Conservation (phyloP, 2,797 vertebrate genomes). For the Artibeus lituratus region DNA sequence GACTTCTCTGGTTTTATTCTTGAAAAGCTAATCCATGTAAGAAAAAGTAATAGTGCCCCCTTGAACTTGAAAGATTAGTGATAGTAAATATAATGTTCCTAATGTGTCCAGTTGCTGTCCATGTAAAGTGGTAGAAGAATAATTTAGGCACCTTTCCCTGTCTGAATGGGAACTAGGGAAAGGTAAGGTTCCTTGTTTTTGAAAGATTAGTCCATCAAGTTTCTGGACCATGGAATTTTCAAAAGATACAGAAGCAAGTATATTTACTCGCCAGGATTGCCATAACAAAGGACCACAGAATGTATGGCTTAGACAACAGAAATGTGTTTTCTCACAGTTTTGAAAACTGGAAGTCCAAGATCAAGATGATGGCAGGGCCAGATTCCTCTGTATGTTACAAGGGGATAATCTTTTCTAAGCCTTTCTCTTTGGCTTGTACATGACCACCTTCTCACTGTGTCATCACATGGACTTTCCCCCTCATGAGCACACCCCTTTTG, state of each 20-base stretch:
- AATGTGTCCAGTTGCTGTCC: not conserved
- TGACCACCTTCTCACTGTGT: not conserved
- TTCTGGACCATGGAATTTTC: not conserved
- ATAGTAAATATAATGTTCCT: not conserved
- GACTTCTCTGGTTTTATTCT: not conserved
- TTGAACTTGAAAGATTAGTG: not conserved
- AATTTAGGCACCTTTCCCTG: not conserved
- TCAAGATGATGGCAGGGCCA: not conserved
- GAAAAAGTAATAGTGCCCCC: not conserved
- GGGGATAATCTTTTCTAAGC: not conserved
- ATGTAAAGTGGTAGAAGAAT: not conserved
- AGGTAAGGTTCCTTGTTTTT: not conserved
- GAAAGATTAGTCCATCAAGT: not conserved
- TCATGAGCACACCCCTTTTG: accelerated
- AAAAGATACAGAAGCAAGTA: not conserved
- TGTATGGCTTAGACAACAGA: not conserved
- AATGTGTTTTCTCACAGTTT: not conserved
- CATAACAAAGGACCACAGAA: not conserved
- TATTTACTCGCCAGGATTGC: not conserved
- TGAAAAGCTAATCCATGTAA: constrained; percentile 18
- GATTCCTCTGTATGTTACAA: not conserved
- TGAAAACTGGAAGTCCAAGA: not conserved
- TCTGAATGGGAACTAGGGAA: not conserved
- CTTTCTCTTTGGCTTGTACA: not conserved
- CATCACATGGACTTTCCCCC: not conserved